A percentile compares a stretch with the other conserved stretches of the same genome.
Conservation (phyloP, 2,888 invertebrate genomes). For the Eudemis profundana region DNA sequence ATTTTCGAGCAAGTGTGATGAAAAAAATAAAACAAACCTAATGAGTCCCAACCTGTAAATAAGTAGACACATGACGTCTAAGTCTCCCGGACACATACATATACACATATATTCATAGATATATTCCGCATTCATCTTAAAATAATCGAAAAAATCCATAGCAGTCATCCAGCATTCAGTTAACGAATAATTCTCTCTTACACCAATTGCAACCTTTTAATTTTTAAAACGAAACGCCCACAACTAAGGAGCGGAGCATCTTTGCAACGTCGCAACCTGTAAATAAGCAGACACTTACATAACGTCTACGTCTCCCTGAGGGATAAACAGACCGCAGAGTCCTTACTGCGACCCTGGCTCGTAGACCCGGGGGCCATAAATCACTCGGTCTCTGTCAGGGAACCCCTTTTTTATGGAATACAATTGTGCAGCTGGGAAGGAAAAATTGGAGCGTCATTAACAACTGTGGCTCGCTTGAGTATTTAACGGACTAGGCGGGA, state of each 20-base stretch:
- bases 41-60: no score
- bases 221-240: background rate
- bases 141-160: no score
- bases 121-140: no score
- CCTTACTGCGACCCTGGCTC: constrained; percentile 33
- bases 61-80: no score
- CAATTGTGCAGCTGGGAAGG: constrained; percentile 35
- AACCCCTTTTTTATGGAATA: constrained; percentile 41
- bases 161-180: no score
- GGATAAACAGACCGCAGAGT: constrained; percentile 35
- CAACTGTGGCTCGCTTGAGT: constrained; percentile 4
- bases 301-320: constrained; percentile 28
- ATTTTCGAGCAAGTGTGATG: no score
- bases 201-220: background rate
- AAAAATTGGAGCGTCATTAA: constrained; percentile 36
- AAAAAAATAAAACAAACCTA: no score
- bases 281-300: constrained; percentile 36
- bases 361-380: constrained; percentile 24
- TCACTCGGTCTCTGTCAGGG: constrained; percentile 29
- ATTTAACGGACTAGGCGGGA: background rate
- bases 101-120: no score
- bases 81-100: no score
- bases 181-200: no score
- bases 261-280: constrained; percentile 16
- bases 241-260: constrained; percentile 7